Base-by-base conservation (phyloP, 2,888 invertebrate species). In the Cheilosia impressa region DNA sequence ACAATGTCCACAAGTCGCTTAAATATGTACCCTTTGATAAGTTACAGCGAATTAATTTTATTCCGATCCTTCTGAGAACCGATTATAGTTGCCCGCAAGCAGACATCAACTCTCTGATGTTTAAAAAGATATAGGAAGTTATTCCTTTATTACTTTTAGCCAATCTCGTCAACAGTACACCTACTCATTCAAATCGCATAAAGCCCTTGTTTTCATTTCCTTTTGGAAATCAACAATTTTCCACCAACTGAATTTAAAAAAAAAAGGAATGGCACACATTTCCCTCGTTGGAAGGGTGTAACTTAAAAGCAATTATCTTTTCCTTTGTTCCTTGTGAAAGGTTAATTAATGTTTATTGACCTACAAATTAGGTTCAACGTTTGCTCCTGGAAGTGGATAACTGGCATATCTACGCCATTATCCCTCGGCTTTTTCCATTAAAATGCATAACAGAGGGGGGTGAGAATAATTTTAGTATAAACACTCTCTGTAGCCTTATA, bases 341-440 rank as follows among this genome's bases (percentile, higher is more conserved):
- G 69, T 81, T 81, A 63, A 76, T 81, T 71, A 81, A 76, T 76
- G 38, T 69, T 76, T 58, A 81, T 71, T 69, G 76, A 76, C 69
- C 65, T 27, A 57, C 63, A 76, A 81, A 81, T 71, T 81, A 63
- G 53, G 41, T 62, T 63, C 10, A 62, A 71, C 58, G 38, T 50
- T 60, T 27, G n/a, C 62, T 45, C 34, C 53, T 63, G 19, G 17
- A 15, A 15, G 34, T 38, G 24, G 52, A 79, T 81, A 76, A 53
- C 62, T 58, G 69, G 76, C 65, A 81, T 53, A 81, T 58, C 69
- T 53, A 71, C 58, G 45, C 31, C 41, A 63, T 75, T 63, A 79
- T 69, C 69, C 76, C 65, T 65, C 65, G 63, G 45, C 69, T 58
- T 65, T 9, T 22, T 45, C 43, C 47, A 81, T 81, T 75, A 75